phyloP scores from a whole-genome alignment of 2,888 invertebrate genomes.

The Watsonalla binaria region DNA sequence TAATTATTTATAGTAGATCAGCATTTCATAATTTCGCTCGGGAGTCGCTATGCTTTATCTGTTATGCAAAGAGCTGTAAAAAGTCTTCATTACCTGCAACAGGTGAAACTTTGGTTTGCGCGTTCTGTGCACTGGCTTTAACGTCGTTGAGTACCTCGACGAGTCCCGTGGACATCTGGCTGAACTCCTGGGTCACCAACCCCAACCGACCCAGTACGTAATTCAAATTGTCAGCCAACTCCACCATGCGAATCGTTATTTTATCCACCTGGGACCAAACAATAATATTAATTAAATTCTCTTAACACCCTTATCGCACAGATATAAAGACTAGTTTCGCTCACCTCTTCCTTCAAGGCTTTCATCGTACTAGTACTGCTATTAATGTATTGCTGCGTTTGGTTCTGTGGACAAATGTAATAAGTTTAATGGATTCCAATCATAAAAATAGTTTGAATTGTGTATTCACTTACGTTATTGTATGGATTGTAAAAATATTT shows the following conservation, averaged over 20 bases:
- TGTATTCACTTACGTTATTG: not conserved
- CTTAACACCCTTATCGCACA: constrained; percentile 5
- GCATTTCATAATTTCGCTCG: too few species aligned
- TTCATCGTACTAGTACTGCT: constrained; percentile 87
- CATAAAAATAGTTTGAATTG: not conserved
- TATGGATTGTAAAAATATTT: not conserved
- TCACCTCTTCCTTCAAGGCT: constrained; percentile 86
- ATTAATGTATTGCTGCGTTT: constrained; percentile 88
- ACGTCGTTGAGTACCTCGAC: constrained; percentile 85
- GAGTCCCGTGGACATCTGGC: constrained; percentile 86
- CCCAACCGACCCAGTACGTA: constrained; percentile 88
- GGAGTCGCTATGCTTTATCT: too few species aligned
- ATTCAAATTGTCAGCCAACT: constrained; percentile 90
- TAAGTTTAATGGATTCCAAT: constrained; percentile 16
- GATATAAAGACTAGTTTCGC: constrained; percentile 14
- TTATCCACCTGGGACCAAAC: constrained; percentile 80
- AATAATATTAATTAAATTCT: constrained; percentile 15
- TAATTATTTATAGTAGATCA: too few species aligned
- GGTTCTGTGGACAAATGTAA: constrained; percentile 73
- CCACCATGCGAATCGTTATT: constrained; percentile 86
- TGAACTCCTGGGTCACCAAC: constrained; percentile 91
- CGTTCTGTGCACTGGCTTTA: constrained; percentile 81
- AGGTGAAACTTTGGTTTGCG: constrained; percentile 61
- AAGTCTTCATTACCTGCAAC: constrained; percentile 3
- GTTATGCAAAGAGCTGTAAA: too few species aligned